Evolutionary conservation across 2,113 vertebrate species (phyloP).

Genomic region (Heteronetta atricapilla): DNA sequence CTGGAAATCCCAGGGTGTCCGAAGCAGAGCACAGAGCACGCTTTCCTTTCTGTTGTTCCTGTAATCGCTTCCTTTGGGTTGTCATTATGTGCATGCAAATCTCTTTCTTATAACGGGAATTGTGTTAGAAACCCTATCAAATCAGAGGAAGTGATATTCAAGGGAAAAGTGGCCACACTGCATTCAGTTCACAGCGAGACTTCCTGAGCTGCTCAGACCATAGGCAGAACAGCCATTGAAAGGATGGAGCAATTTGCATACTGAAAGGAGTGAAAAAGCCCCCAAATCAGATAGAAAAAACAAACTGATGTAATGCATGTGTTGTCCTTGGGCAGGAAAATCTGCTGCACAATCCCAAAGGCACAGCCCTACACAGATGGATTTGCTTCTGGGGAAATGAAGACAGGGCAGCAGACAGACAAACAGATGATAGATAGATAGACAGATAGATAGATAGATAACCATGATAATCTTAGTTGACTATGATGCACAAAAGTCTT

Average conservation of each 20-base stretch:
- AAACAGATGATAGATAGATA: no score
- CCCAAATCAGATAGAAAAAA: not conserved
- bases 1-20: not conserved
- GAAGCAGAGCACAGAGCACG: not conserved
- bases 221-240: not conserved
- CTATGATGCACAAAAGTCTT: not conserved
- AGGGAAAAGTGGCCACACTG: not conserved
- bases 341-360: not conserved
- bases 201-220: not conserved
- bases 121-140: not conserved
- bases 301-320: not conserved
- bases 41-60: not conserved
- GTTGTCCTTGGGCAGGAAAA: not conserved
- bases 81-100: not conserved
- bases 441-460: not conserved
- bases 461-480: not conserved
- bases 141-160: not conserved
- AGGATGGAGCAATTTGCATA: not conserved
- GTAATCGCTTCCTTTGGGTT: not conserved
- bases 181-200: not conserved
- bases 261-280: not conserved
- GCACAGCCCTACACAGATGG: not conserved
- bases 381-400: not conserved
- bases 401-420: fast-evolving
- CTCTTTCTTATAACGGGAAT: not conserved